phyloP scores from a whole-genome alignment of 2,113 vertebrate genomes.

The Stegostoma tigrinum region DNA sequence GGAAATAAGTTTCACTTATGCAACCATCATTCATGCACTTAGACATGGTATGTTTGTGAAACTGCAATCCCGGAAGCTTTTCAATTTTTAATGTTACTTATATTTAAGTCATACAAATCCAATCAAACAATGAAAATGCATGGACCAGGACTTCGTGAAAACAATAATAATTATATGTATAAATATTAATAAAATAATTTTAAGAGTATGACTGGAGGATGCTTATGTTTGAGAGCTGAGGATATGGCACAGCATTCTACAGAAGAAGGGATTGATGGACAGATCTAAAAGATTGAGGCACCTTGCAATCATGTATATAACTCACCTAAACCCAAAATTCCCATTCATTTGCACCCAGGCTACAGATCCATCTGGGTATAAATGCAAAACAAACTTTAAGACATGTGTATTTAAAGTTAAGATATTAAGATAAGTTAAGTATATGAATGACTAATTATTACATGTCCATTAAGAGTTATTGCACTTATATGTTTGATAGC shows the following conservation, averaged over 20 bases:
- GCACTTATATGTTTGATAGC: background rate
- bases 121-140: background rate
- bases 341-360: background rate
- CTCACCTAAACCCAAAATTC: background rate
- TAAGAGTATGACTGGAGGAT: background rate
- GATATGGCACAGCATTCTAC: background rate
- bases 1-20: background rate
- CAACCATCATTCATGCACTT: background rate
- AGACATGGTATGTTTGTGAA: background rate
- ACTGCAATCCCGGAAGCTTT: background rate
- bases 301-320: background rate
- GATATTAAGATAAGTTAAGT: background rate
- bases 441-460: background rate
- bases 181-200: background rate
- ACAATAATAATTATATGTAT: background rate
- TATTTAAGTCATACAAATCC: background rate
- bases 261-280: background rate
- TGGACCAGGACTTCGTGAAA: background rate
- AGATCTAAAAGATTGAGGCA: background rate
- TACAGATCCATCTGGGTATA: background rate
- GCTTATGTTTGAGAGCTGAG: background rate
- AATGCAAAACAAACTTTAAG: background rate
- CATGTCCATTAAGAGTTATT: background rate
- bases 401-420: background rate
- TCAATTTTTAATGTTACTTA: background rate